Evolutionary conservation across 2,113 vertebrate genomes (phyloP).

Genomic region (Oryzias celebensis): DNA sequence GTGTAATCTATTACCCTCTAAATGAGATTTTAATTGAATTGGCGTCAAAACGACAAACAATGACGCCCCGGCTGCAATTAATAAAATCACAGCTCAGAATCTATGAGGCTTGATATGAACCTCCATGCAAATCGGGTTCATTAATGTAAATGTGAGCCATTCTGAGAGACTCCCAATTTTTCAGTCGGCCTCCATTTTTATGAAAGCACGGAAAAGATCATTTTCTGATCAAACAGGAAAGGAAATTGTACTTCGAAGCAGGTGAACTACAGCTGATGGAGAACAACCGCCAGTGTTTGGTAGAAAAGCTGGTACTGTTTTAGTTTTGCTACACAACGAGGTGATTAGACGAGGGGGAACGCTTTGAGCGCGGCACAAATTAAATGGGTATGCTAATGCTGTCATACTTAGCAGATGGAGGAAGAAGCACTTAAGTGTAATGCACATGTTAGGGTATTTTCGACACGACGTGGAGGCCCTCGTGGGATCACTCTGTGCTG

Average conservation of each 20-base stretch:
- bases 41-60: constrained; percentile 98
- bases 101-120: constrained; percentile 99
- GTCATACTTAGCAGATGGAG: constrained; percentile 99
- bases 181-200: constrained; percentile 83
- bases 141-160: constrained; percentile 97
- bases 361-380: constrained; percentile 97
- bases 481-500: constrained; percentile 84
- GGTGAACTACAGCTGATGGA: background rate
- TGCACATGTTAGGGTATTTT: constrained; percentile 97
- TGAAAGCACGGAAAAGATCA: constrained; percentile 48
- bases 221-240: constrained; percentile 17
- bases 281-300: constrained; percentile 23
- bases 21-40: constrained; percentile 96
- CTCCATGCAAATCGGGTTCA: constrained; percentile 97
- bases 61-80: constrained; percentile 98
- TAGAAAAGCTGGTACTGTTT: constrained; percentile 14
- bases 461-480: constrained; percentile 91
- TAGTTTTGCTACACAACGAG: constrained; percentile 78
- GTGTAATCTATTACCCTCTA: constrained; percentile 88
- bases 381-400: constrained; percentile 99
- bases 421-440: constrained; percentile 99
- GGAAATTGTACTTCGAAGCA: no score
- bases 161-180: constrained; percentile 87
- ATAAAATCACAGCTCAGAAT: constrained; percentile 98
- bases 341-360: constrained; percentile 92